Evolutionary conservation across 2,797 vertebrate species (phyloP).

Genomic region (Xiphophorus birchmanni): DNA sequence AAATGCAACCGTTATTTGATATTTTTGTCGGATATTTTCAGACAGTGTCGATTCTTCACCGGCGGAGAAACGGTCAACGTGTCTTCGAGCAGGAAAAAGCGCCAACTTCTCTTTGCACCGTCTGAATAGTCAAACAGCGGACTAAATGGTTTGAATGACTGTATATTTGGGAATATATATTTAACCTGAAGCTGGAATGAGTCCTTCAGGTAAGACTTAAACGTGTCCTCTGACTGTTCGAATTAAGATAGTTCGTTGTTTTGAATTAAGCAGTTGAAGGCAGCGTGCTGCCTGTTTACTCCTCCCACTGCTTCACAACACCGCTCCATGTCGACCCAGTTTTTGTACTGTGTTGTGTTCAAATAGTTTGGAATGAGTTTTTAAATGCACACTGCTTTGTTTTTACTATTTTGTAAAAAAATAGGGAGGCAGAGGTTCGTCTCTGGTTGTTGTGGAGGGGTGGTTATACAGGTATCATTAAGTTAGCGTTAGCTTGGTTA

Average conservation of each 20-base stretch:
- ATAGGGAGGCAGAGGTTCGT: fast-evolving
- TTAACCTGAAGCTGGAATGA: constrained; percentile 27
- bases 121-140: constrained; percentile 32
- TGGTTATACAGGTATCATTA: neutral
- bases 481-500: constrained; percentile 56
- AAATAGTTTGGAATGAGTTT: neutral
- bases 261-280: constrained; percentile 25
- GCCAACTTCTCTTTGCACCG: constrained; percentile 76
- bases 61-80: constrained; percentile 36
- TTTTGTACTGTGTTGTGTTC: constrained; percentile 19
- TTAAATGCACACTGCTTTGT: fast-evolving
- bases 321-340: constrained; percentile 53
- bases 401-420: fast-evolving
- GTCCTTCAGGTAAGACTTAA: constrained; percentile 43
- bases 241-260: neutral
- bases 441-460: neutral
- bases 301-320: constrained; percentile 44
- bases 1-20: fast-evolving
- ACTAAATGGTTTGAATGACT: constrained; percentile 4
- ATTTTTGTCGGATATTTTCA: neutral
- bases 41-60: neutral
- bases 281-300: constrained; percentile 43
- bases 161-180: constrained; percentile 7
- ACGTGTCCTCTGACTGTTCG: neutral
- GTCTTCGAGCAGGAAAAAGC: constrained; percentile 80